phyloP scores from a whole-genome alignment of 2,113 vertebrate species.

The Chionis minor region DNA sequence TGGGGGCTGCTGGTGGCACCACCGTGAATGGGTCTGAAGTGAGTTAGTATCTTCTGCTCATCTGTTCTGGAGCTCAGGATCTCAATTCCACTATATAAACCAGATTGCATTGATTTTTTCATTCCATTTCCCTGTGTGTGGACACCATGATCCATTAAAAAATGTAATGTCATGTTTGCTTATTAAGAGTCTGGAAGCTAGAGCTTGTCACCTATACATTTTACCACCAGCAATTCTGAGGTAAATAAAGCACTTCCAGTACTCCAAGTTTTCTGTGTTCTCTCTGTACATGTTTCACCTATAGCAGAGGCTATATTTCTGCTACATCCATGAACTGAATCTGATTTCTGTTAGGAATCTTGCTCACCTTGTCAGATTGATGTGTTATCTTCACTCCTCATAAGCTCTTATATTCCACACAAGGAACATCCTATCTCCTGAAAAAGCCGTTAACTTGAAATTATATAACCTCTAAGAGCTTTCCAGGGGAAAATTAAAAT shows the following conservation, averaged over 20 bases:
- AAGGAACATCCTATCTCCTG: not conserved
- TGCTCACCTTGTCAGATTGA: not conserved
- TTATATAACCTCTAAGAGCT: not conserved
- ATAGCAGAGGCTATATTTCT: not conserved
- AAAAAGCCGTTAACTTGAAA: not conserved
- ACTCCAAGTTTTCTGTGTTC: not conserved
- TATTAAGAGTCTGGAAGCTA: not conserved
- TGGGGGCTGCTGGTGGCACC: not conserved
- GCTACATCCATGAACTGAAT: not conserved
- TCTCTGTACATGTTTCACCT: not conserved
- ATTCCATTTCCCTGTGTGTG: not conserved
- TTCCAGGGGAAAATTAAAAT: not conserved
- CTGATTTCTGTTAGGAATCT: not conserved
- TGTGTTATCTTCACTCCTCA: not conserved
- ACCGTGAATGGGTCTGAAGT: not conserved
- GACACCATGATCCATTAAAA: fast-evolving
- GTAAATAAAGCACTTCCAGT: not conserved
- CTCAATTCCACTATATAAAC: not conserved
- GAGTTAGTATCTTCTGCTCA: not conserved
- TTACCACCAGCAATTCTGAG: not conserved
- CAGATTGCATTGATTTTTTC: not conserved
- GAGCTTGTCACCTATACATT: not conserved
- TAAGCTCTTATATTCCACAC: not conserved
- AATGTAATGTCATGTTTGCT: not conserved
- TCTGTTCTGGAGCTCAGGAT: not conserved